Base-by-base conservation (phyloP, 2,888 invertebrate species). In the Pantelozetes paolii region DNA sequence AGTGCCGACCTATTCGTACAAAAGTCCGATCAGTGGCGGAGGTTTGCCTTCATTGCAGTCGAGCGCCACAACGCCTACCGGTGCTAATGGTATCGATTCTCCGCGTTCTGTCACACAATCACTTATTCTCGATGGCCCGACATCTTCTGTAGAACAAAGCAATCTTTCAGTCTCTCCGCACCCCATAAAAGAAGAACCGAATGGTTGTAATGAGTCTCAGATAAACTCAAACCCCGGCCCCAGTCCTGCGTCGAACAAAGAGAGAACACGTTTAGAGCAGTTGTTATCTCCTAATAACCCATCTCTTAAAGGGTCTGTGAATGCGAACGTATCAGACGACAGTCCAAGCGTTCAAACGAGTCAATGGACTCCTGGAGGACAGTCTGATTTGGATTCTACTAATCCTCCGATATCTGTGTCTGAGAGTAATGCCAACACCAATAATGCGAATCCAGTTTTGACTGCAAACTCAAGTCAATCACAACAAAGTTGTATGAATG, bases 21-120 rank as follows among this genome's bases (percentile, higher is more conserved):
- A 74, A 45, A 67, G 67, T 62, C 74, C 74, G 8, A 32, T 73
- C 15, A 71, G 74, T 45, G 57, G 45, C 20, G 71, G 71, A 15
- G 62, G 71, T 42, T 23, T 74, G 36, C 62, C 74, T 0, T 74
- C 74, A 42, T 20, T 74, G 23, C 71, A 71, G 36, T 74, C 74
- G 20, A 71, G 48, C 71, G 74, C 71, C 20, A 57, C 74, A 57
- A 74, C 74, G 15, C 74, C 74, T 42, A 40, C 67, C 67, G 74
- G 74, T 42, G 74, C 28, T 11, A 74, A 57, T 26, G 71, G 42
- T 11, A 28, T 74, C 23, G 74, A 74, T 32, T 74, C 74, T 9
- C 74, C 74, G 1, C 74, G 71, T 71, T 74, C 74, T 32, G 71
- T 71, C 59, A 40, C 74, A 30, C 71, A 57, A 20, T 71, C 62